phyloP scores from a whole-genome alignment of 2,113 vertebrate genomes.

The Strix uralensis region DNA sequence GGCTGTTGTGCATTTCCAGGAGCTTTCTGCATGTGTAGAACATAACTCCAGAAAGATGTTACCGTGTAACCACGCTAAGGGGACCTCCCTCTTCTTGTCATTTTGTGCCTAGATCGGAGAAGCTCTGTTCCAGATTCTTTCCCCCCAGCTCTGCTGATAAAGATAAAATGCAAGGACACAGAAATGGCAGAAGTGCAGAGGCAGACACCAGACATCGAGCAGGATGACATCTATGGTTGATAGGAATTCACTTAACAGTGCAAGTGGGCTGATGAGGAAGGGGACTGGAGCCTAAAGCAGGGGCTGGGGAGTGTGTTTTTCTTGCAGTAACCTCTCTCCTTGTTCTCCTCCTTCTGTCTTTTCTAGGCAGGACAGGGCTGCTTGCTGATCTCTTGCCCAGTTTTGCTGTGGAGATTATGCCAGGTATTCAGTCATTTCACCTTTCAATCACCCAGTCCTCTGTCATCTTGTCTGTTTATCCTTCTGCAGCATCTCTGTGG shows the following conservation, averaged over 20 bases:
- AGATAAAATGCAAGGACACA: slow-evolving; percentile 33
- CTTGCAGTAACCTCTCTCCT: slow-evolving; percentile 74
- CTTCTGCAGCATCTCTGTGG: slow-evolving; percentile 33
- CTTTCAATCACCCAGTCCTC: slow-evolving; percentile 46
- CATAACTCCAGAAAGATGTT: background rate
- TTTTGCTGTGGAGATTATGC: slow-evolving; percentile 99
- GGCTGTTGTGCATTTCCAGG: background rate
- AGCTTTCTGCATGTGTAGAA: background rate
- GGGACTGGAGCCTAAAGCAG: background rate
- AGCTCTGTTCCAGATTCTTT: background rate
- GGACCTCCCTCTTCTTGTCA: background rate
- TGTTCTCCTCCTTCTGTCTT: slow-evolving; percentile 79
- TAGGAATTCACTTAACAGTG: background rate
- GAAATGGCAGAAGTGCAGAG: slow-evolving; percentile 10
- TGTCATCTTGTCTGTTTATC: slow-evolving; percentile 55
- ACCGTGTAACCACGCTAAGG: background rate
- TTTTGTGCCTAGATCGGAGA: background rate
- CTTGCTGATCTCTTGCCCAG: slow-evolving; percentile 96
- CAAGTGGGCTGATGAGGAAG: background rate
- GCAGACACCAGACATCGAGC: background rate
- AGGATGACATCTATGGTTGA: background rate
- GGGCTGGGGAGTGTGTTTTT: slow-evolving; percentile 53
- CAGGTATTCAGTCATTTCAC: slow-evolving; percentile 88
- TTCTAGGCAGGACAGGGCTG: slow-evolving; percentile 97
- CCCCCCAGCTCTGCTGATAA: background rate